Evolutionary conservation across 2,888 invertebrate genomes (phyloP).

Genomic region (Colletes collaris): DNA sequence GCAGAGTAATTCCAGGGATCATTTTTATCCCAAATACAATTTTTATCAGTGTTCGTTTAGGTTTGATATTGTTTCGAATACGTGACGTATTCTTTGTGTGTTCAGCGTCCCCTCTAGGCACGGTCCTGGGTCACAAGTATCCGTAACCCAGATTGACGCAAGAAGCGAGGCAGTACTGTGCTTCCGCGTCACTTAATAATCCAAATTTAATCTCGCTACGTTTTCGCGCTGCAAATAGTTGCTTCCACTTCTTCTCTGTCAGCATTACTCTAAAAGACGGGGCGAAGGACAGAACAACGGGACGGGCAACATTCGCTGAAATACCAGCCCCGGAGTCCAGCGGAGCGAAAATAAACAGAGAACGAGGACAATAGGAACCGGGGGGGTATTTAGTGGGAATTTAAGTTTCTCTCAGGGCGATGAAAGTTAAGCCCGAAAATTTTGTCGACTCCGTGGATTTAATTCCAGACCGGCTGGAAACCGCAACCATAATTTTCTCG

Average conservation of each 20-base stretch:
- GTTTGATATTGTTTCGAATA: no score
- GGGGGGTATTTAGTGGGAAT: slow-evolving; percentile 22
- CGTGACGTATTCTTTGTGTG: no score
- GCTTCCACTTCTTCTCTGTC: neutral
- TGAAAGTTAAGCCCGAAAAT: slow-evolving; percentile 27
- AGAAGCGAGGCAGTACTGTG: no score
- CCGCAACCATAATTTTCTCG: slow-evolving; percentile 28
- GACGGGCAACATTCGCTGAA: neutral
- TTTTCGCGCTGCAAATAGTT: neutral
- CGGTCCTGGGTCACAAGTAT: no score
- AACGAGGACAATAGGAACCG: slow-evolving; percentile 7
- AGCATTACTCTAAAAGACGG: no score
- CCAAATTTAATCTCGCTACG: neutral
- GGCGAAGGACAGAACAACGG: no score
- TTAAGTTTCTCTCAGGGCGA: slow-evolving; percentile 17
- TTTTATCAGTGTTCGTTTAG: no score
- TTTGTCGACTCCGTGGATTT: slow-evolving; percentile 19
- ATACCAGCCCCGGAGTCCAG: neutral
- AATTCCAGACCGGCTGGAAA: slow-evolving; percentile 5
- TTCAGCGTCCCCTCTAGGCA: no score
- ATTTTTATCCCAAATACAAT: no score
- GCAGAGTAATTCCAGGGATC: no score
- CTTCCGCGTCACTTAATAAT: neutral
- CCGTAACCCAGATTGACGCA: neutral
- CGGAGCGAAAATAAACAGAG: slow-evolving; percentile 1